Evolutionary conservation across 2,888 invertebrate species (phyloP).

Genomic region (Lissocephala sabroskyi): DNA sequence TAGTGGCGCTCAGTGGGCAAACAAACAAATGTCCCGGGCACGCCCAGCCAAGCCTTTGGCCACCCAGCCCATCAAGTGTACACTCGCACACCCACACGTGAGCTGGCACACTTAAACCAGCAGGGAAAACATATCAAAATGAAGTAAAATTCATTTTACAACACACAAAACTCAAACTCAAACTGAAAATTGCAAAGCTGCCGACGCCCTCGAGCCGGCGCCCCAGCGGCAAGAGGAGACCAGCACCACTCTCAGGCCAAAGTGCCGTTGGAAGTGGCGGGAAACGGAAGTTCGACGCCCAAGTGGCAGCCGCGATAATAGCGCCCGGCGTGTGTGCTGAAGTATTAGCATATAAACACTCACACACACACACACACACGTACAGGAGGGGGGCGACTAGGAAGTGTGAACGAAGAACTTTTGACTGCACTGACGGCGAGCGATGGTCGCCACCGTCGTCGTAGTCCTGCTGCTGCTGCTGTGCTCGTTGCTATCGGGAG

Average conservation of each 20-base stretch:
- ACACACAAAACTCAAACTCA: slow-evolving; percentile 27
- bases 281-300: slow-evolving; percentile 61
- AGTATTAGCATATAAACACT: slow-evolving; percentile 59
- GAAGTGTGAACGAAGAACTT: slow-evolving; percentile 51
- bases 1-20: slow-evolving; percentile 31
- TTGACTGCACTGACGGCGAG: slow-evolving; percentile 36
- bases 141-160: slow-evolving; percentile 62
- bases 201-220: slow-evolving; percentile 10
- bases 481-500: slow-evolving; percentile 61
- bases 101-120: slow-evolving; percentile 38
- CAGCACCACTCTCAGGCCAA: no score
- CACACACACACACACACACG: slow-evolving; percentile 17
- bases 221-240: slow-evolving; percentile 4
- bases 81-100: slow-evolving; percentile 42
- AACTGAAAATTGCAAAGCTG: slow-evolving; percentile 44
- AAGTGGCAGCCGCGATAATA: slow-evolving; percentile 63
- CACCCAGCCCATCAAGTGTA: slow-evolving; percentile 20
- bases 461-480: slow-evolving; percentile 22
- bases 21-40: slow-evolving; percentile 35
- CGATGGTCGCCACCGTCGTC: not conserved
- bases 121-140: slow-evolving; percentile 60
- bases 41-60: slow-evolving; percentile 8
- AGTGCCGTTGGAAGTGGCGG: slow-evolving; percentile 5
- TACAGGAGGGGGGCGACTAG: slow-evolving; percentile 12
- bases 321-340: slow-evolving; percentile 58